These are phyloP conservation scores for Polymixis flavicincta DNA, from an alignment of 2,888 invertebrate genomes.

Conservation along the genomic window DNA sequence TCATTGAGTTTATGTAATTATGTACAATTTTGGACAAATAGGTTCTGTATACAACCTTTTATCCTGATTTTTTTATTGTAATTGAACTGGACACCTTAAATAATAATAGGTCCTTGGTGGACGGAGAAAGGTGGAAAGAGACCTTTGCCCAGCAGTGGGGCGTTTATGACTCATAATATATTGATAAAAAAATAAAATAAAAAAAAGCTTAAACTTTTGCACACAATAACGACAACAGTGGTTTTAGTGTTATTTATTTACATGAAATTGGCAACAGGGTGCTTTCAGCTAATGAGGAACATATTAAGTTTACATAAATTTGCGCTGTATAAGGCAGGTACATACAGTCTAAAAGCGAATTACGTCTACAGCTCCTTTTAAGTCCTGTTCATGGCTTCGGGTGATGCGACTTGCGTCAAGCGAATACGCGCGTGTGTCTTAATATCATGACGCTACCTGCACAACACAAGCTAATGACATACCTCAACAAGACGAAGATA, in stretches of 20 bases:
- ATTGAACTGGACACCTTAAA: no score
- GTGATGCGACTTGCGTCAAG: not conserved
- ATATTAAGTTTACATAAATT: not conserved
- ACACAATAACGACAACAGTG: not conserved
- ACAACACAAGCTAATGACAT: no score
- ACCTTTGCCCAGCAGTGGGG: no score
- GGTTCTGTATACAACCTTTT: not conserved
- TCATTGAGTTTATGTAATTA: not conserved
- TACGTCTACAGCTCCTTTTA: not conserved
- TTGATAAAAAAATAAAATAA: no score
- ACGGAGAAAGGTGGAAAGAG: no score
- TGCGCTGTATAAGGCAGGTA: not conserved
- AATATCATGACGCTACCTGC: no score
- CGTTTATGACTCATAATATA: no score
- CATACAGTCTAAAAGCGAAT: not conserved
- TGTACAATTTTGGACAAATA: not conserved
- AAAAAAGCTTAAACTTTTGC: no score
- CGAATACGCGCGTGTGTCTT: not conserved
- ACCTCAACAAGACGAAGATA: no score
- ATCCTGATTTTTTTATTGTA: not conserved
- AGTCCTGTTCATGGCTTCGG: not conserved
- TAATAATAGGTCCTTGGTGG: no score
- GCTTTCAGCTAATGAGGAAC: not conserved
- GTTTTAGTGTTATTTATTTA: not conserved
- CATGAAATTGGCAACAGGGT: not conserved